Conservation (phyloP, 2,888 invertebrate genomes). For the Callinectes sapidus region DNA sequence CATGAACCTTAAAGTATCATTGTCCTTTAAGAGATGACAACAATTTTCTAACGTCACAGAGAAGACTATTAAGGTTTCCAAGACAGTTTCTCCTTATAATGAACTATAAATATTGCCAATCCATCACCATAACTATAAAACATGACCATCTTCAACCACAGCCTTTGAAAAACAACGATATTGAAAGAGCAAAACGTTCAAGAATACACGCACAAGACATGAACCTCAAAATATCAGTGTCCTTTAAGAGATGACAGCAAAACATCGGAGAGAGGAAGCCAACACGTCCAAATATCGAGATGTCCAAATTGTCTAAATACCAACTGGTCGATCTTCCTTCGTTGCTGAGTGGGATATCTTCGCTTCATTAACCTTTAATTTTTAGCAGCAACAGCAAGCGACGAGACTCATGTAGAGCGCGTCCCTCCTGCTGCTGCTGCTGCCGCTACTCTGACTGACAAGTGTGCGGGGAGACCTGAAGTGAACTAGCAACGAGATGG, state of each 20-base stretch:
- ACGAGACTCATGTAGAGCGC: not conserved
- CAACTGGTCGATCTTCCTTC: not conserved
- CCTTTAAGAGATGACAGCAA: not conserved
- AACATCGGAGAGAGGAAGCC: not conserved
- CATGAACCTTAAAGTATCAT: not conserved
- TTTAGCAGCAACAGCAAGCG: not conserved
- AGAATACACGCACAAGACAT: no score
- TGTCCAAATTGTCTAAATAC: not conserved
- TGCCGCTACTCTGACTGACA: not conserved
- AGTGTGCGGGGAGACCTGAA: not conserved
- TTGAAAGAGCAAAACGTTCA: no score
- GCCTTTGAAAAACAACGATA: no score
- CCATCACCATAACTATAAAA: no score
- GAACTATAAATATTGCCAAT: no score
- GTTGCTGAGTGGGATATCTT: not conserved
- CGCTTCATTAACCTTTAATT: not conserved
- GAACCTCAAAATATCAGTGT: not conserved
- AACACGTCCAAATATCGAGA: not conserved
- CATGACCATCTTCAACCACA: no score
- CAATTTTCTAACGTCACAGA: no score
- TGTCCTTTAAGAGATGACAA: not conserved
- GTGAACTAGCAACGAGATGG: not conserved
- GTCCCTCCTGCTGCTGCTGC: not conserved
- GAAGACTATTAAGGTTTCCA: no score
- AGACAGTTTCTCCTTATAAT: no score